A percentile compares a stretch with the other conserved stretches of the same genome.
phyloP scores from a whole-genome alignment of 2,113 vertebrate genomes.

The Nothocercus julius region DNA sequence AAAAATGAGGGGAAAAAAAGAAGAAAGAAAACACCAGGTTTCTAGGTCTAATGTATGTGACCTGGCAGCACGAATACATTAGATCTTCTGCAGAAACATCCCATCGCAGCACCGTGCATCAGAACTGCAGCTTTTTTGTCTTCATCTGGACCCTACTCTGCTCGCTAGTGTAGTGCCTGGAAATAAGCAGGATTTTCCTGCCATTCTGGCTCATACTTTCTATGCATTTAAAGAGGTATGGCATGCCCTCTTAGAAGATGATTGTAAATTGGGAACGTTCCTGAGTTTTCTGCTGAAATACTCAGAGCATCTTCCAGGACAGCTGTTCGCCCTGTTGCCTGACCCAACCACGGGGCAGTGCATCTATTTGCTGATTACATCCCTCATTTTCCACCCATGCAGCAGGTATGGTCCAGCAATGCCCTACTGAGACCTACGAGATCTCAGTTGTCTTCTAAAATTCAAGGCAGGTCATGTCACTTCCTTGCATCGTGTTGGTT shows the following conservation, averaged over 20 bases:
- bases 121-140: constrained; percentile 23
- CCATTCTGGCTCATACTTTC: constrained; percentile 34
- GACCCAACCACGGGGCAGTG: too few relatives aligned
- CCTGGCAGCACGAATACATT: constrained; percentile 48
- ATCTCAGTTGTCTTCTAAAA: neutral
- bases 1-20: neutral
- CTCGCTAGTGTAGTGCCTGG: neutral
- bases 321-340: neutral
- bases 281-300: neutral
- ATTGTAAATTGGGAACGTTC: neutral
- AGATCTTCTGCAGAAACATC: constrained; percentile 41
- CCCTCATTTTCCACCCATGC: neutral
- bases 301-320: neutral
- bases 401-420: neutral
- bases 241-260: neutral
- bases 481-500: neutral
- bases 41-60: constrained; percentile 55
- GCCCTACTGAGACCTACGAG: neutral
- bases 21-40: constrained; percentile 44
- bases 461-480: neutral
- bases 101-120: neutral
- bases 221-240: constrained; percentile 10
- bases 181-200: neutral
- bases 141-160: constrained; percentile 53
- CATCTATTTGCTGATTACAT: too few relatives aligned